Base-by-base conservation (phyloP, 92 coral and sea anemone genomes). In the Scolanthus callimorphus region DNA sequence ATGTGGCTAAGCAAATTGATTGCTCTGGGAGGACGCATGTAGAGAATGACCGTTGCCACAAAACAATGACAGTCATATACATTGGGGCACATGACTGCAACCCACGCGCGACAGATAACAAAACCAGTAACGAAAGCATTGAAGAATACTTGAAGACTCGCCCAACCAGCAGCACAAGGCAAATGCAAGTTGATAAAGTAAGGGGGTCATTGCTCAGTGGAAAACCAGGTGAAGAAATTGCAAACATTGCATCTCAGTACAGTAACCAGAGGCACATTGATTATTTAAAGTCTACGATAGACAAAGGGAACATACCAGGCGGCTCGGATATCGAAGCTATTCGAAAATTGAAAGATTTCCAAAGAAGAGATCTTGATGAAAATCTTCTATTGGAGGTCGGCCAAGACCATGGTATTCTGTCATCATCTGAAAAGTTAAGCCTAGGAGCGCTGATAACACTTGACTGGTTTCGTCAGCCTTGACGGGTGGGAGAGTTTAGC, bases 401-500 rank as follows among this genome's bases (percentile, higher is more conserved):
- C 11, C 67, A 74, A 6, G 81, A 74, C 51, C 65, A 11, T 30
- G 84, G 59, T 13, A 67, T 76, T 17, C 70, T 76, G 11, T 76
- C 77, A 27, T 49, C 62, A 27, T 15, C 4, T 8, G n/a, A 37
- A 38, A 76, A 77, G 48, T 23, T 62, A 17, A 58, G 73, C 27
- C 20, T 77, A 13, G 79, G 49, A 2, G 67, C 65, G n/a, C 57
- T 77, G n/a, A 51, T 69, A 31, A 60, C 71, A 2, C 46, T 60
- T 23, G 71, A 72, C 31, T 11, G 50, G 11, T 50, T 76, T n/a
- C 23, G 67, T 78, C 10, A 78, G 79, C 51, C 47, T 70, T 13
- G 85, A 78, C 39, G 85, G 85, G 15, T 78, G 85, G 56, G 73
- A 78, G 34, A 78, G 85, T 56, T 30, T 9, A 4, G 62, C 73